Evolutionary conservation across 2,888 invertebrate species (phyloP), one percentile per base, ranked within the genome.

Genomic region (Cephus pulcher): DNA sequence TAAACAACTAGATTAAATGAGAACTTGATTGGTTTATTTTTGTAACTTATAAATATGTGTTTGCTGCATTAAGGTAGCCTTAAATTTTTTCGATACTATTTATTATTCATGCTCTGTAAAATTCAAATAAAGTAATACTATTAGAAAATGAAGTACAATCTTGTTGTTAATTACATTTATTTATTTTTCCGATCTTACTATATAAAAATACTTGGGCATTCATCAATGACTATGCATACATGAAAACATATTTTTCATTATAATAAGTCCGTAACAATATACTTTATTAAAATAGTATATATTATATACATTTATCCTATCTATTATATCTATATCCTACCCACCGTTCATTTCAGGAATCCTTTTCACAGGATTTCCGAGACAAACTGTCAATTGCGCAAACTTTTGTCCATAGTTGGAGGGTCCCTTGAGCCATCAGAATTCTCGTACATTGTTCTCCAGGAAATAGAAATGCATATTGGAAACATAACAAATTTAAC

Each of bases 161-260:
- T 70, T n/a, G 78, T 73, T 73, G 40, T 74, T 78, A 76, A 78
- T 78, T 84, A 79, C 40, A 80, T 82, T 82, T 86, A 86, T 87
- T 88, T 87, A 86, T 84, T 85, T 81, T 84, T 86, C 78, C 85
- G 85, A 80, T 85, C 87, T 88, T 89, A 88, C 79, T 70, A 82
- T 87, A 87, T 89, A 90, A 89, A 89, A 90, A 90, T 90, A 90
- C 86, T 89, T 89, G 86, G 85, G 83, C 84, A 88, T 88, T 87
- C 84, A 85, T 87, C 86, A 86, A 82, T 87, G 86, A 88, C 88
- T 90, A 89, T 86, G 87, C 85, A 85, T 86, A 86, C 83, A 86
- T 85, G 81, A 71, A 75, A 85, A 88, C 84, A 79, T 84, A 85
- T 87, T 86, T 84, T 86, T 86, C 80, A 84, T 85, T 87, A 84